Percentiles rank a stretch among this genome's conserved stretches.
Conservation (phyloP, 92 coral and sea anemone genomes). For the Meandrina meandrites region DNA sequence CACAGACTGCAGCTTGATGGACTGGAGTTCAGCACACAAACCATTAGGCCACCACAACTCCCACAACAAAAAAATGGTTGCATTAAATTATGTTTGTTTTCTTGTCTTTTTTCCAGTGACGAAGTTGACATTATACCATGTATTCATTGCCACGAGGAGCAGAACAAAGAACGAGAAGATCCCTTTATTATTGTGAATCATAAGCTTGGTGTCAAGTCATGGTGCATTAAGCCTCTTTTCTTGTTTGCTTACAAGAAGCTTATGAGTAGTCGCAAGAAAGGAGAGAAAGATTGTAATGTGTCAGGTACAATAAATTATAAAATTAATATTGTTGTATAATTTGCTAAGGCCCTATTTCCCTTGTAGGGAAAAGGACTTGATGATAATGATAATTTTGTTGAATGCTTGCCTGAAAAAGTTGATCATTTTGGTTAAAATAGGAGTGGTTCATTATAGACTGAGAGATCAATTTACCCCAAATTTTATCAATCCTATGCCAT, state of each 20-base stretch:
- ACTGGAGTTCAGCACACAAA: not conserved
- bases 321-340: no score
- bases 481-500: no score
- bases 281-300: conserved; percentile 24
- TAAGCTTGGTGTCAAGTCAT: conserved; percentile 77
- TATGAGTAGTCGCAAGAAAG: conserved; percentile 43
- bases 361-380: no score
- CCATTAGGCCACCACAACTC: no score
- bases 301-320: conserved; percentile 18
- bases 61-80: not conserved
- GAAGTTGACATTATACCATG: conserved; percentile 86
- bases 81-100: not conserved
- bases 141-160: conserved; percentile 51
- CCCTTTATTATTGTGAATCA: conserved; percentile 37
- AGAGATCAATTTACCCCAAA: no score
- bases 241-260: conserved; percentile 69
- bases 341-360: no score
- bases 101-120: conserved; percentile 64
- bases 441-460: no score
- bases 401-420: not conserved
- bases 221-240: conserved; percentile 81
- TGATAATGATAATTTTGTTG: no score
- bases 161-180: conserved; percentile 13
- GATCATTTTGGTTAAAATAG: no score
- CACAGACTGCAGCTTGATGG: not conserved